Evolutionary conservation across 2,888 invertebrate species (phyloP).

Genomic region (Sminthurinus aureus): DNA sequence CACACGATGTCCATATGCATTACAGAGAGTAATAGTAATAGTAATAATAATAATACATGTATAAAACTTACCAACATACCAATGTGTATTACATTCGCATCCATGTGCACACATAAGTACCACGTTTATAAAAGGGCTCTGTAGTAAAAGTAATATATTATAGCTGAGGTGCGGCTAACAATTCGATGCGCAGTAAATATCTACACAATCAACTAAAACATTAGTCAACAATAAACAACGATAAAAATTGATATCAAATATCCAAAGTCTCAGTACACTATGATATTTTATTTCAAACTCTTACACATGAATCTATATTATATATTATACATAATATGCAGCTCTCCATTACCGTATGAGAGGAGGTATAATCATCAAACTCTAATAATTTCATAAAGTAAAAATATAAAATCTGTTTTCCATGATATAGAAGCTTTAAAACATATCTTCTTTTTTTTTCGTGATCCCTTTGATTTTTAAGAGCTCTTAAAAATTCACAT

Average conservation of each 20-base stretch:
- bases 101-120: neutral
- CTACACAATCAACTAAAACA: constrained; percentile 37
- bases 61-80: no score
- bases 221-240: constrained; percentile 33
- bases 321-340: no score
- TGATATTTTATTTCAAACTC: neutral
- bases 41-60: no score
- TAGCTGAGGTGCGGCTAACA: neutral
- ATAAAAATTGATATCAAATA: constrained; percentile 30
- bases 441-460: neutral
- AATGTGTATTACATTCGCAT: neutral
- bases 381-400: no score
- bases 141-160: neutral
- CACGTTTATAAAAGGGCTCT: neutral
- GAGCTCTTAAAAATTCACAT: constrained; percentile 15
- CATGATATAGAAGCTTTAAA: neutral
- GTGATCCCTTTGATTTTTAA: neutral
- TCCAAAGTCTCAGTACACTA: neutral
- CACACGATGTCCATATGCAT: neutral
- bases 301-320: no score
- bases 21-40: no score
- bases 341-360: no score
- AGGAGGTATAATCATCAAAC: no score
- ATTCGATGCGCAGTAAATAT: constrained; percentile 25
- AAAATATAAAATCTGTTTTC: neutral